Conservation (phyloP, 1,140 invertebrate genomes). For the Heliconius himera region DNA sequence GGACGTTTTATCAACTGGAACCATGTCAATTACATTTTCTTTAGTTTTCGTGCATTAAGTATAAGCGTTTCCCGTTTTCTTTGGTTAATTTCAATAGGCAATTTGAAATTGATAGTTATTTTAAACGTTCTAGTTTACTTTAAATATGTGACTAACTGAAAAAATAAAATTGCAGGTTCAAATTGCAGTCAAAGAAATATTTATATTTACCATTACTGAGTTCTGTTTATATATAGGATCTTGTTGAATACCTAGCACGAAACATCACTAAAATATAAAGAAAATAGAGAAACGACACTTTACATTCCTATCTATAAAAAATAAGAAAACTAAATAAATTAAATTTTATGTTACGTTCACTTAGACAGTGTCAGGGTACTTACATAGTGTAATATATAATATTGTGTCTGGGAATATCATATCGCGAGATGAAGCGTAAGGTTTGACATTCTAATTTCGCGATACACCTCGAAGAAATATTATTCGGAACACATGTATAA, state of each 20-base stretch:
- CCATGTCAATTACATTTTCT: not conserved
- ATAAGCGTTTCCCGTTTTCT: not conserved
- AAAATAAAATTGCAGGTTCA: not conserved
- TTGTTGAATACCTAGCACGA: too few relatives aligned
- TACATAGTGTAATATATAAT: not conserved
- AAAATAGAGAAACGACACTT: too few relatives aligned
- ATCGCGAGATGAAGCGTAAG: slow-evolving; percentile 32
- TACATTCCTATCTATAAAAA: too few relatives aligned
- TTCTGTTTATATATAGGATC: too few relatives aligned
- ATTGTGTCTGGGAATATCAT: slow-evolving; percentile 22
- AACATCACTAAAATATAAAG: too few relatives aligned
- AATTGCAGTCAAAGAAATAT: too few relatives aligned
- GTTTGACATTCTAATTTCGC: slow-evolving; percentile 33
- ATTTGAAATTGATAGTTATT: not conserved
- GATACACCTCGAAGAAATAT: slow-evolving; percentile 21
- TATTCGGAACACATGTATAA: slow-evolving; percentile 18
- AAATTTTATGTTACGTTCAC: too few relatives aligned
- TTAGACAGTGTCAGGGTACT: not conserved
- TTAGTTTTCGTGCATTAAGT: not conserved
- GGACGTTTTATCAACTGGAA: not conserved
- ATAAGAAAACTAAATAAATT: too few relatives aligned
- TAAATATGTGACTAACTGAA: not conserved
- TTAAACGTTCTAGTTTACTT: not conserved
- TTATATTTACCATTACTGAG: too few relatives aligned
- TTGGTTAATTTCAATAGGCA: not conserved